Evolutionary conservation across 2,113 vertebrate species (phyloP).

Genomic region (Carlito syrichta): DNA sequence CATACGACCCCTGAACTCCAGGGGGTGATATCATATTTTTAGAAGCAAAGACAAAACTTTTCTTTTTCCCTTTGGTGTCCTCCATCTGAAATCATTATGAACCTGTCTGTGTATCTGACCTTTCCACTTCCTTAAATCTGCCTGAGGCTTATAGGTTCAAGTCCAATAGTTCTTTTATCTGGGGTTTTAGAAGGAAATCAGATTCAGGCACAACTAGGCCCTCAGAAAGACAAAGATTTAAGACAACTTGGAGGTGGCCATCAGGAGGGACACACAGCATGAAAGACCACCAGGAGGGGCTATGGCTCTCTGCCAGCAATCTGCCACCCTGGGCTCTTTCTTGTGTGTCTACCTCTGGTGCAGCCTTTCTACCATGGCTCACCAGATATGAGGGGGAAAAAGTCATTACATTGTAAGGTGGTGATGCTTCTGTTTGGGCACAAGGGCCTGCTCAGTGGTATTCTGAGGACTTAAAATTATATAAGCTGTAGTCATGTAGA

Average conservation of each 20-base stretch:
- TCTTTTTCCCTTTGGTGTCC: neutral
- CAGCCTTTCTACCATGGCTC: neutral
- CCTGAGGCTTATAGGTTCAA: neutral
- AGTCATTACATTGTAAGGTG: neutral
- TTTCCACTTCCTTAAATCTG: constrained; percentile 8
- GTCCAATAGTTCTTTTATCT: neutral
- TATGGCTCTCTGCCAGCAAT: neutral
- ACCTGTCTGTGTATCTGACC: neutral
- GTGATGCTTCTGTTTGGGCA: neutral
- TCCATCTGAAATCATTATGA: neutral
- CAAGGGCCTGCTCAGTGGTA: neutral
- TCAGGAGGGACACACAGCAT: neutral
- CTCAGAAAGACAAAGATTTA: neutral
- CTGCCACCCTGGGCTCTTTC: neutral
- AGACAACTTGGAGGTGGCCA: neutral
- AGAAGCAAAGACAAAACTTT: neutral
- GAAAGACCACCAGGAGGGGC: neutral
- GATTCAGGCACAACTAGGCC: neutral
- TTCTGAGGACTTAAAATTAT: neutral
- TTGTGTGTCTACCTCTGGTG: neutral
- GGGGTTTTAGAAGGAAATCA: neutral
- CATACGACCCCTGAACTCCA: neutral
- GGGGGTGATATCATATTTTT: neutral
- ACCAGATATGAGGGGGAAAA: neutral
- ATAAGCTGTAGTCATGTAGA: neutral